Base-by-base conservation (phyloP, 2,113 vertebrate species). In the Labrus mixtus region DNA sequence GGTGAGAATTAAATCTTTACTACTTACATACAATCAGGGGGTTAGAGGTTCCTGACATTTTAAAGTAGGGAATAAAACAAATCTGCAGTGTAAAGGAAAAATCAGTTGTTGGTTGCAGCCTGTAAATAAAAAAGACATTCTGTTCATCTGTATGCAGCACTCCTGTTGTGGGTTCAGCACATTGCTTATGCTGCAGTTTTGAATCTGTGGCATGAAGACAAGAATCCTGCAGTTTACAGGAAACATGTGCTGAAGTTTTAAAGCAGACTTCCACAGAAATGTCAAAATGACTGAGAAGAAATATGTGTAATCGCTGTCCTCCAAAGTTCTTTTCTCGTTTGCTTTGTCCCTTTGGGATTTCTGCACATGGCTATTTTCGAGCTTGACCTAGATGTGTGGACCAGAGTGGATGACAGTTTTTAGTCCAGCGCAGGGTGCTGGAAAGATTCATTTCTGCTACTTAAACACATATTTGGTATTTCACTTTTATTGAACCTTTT, bases 331-430 rank as follows among this genome's bases (percentile, higher is more conserved):
- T 82, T 69, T 37, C 78, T 68, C 66, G 57, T 72, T 82, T 63
- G 29, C 60, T 41, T 51, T 54, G 23, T n/a, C 55, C 69, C 83
- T 73, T 67, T 81, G 72, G 78, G 67, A 72, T 83, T 86, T 77
- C 63, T 69, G 45, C 1, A 16, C 68, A 66, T 6, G 8, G 64
- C 78, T 90, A 89, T 92, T 91, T 91, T 78, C 11, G 75, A 83
- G 70, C 23, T 55, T 88, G 90, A 90, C 90, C 90, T 82, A 89
- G 65, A 87, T 90, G 71, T 29, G 50, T 46, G 54, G 50, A 67
- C 62, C 68, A 63, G 63, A 81, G 66, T 77, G 83, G 68, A 68
- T 57, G 48, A 62, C 55, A 22, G 70, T 64, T 80, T 86, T 81
- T 60, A 82, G 84, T 16, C 16, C 68, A 46, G 65, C 45, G 22